These are phyloP conservation scores for Polypterus bichir DNA, from an alignment of 2,113 vertebrate species.

Conservation along the genomic window DNA sequence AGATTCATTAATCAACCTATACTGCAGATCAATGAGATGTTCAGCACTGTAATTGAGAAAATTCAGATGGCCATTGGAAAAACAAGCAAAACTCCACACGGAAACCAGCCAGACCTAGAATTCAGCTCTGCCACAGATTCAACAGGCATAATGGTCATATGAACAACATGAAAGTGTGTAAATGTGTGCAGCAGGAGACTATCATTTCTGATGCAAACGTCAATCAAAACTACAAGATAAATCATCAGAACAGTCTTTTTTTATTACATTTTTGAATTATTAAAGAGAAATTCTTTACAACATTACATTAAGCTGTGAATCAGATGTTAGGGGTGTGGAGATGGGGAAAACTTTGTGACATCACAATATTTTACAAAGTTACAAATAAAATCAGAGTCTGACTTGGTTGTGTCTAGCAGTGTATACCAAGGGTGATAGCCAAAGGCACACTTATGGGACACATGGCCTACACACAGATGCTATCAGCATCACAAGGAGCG, in stretches of 20 bases:
- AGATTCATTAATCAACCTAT: too few relatives aligned
- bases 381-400: constrained; percentile 71
- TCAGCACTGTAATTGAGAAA: too few relatives aligned
- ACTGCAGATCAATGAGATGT: too few relatives aligned
- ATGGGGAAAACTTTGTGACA: constrained; percentile 76
- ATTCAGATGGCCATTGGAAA: too few relatives aligned
- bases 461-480: constrained; percentile 37
- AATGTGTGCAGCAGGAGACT: too few relatives aligned
- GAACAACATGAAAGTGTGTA: too few relatives aligned
- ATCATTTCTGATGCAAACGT: background rate
- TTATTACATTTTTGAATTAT: constrained; percentile 81
- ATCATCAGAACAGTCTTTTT: constrained; percentile 60
- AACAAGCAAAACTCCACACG: too few relatives aligned
- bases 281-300: constrained; percentile 82
- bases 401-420: constrained; percentile 63
- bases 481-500: constrained; percentile 21
- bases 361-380: constrained; percentile 92
- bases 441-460: constrained; percentile 80
- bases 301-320: constrained; percentile 83
- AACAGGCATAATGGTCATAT: too few relatives aligned
- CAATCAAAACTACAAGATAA: background rate
- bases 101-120: too few relatives aligned
- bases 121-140: too few relatives aligned
- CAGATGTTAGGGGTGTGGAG: constrained; percentile 78
- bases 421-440: constrained; percentile 78